phyloP scores from a whole-genome alignment of 2,113 vertebrate genomes.

The Riparia riparia region DNA sequence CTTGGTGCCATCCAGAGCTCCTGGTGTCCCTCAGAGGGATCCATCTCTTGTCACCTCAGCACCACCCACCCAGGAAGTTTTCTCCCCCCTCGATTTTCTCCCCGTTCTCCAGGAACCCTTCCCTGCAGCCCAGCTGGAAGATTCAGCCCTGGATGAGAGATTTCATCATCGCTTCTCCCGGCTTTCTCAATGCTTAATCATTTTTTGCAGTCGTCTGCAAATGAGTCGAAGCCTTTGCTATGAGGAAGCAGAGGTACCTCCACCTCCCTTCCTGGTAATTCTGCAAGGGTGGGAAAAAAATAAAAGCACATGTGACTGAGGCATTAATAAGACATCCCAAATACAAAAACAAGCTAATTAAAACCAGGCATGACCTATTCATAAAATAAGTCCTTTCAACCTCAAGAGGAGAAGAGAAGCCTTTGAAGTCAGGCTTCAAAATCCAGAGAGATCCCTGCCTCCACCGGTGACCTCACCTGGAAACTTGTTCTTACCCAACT shows the following conservation, averaged over 20 bases:
- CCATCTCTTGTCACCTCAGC: neutral
- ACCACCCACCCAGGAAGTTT: neutral
- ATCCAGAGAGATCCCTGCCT: slow-evolving; percentile 14
- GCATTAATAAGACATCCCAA: slow-evolving; percentile 36
- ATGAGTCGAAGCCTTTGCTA: slow-evolving; percentile 41
- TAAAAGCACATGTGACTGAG: slow-evolving; percentile 22
- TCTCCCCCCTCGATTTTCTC: fast-evolving
- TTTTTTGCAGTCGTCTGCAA: slow-evolving; percentile 56
- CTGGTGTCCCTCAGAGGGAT: neutral
- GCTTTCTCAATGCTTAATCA: slow-evolving; percentile 51
- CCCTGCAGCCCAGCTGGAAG: neutral
- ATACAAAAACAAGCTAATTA: slow-evolving; percentile 63
- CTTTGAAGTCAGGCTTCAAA: slow-evolving; percentile 59
- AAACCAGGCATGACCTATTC: slow-evolving; percentile 60
- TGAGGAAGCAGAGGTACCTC: slow-evolving; percentile 42
- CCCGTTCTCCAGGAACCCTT: neutral
- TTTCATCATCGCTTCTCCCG: slow-evolving; percentile 34
- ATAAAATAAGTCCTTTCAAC: slow-evolving; percentile 54
- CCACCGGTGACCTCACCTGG: slow-evolving; percentile 21
- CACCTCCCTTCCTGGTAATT: slow-evolving; percentile 43
- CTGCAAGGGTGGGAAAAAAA: slow-evolving; percentile 49
- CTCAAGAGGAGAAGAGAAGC: neutral
- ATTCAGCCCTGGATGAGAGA: neutral
- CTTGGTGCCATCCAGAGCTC: neutral
- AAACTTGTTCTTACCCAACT: slow-evolving; percentile 24